A percentile compares a stretch with the other conserved stretches of the same genome.
These are phyloP conservation scores for Caenorhabditis japonica DNA, from an alignment of 2,888 invertebrate genomes.

Conservation along the genomic window DNA sequence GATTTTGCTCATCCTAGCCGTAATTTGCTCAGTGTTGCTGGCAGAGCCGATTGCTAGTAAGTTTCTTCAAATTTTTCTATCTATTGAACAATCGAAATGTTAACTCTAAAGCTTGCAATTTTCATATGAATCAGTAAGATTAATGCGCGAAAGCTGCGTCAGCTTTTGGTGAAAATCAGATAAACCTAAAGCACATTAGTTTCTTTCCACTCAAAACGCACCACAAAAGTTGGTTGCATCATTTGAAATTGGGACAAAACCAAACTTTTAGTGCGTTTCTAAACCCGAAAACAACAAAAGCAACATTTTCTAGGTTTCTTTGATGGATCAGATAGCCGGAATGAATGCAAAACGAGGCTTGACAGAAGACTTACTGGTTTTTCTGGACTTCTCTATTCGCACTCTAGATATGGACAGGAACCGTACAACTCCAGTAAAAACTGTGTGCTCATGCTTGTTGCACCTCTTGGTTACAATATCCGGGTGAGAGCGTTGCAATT, in stretches of 20 bases:
- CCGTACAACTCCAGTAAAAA: conserved; percentile 61
- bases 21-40: not conserved
- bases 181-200: conserved; percentile 32
- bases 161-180: conserved; percentile 43
- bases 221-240: no score
- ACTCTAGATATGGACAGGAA: conserved; percentile 57
- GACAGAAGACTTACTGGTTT: conserved; percentile 60
- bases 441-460: conserved; percentile 63
- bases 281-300: not conserved
- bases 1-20: conserved; percentile 20
- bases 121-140: conserved; percentile 57
- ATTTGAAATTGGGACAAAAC: no score
- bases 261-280: no score
- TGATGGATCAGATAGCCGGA: conserved; percentile 59
- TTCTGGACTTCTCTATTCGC: conserved; percentile 64
- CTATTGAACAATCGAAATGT: conserved; percentile 19
- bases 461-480: conserved; percentile 63
- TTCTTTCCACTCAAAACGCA: conserved; percentile 10
- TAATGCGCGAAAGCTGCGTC: conserved; percentile 21
- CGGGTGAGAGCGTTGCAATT: conserved; percentile 59
- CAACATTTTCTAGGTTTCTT: conserved; percentile 56
- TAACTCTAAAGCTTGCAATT: conserved; percentile 36
- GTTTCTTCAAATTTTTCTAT: conserved; percentile 3
- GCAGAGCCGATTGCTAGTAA: conserved; percentile 44
- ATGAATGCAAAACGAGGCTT: conserved; percentile 60